Evolutionary conservation across 2,888 invertebrate species (phyloP).

Genomic region (Troides oblongomaculatus): DNA sequence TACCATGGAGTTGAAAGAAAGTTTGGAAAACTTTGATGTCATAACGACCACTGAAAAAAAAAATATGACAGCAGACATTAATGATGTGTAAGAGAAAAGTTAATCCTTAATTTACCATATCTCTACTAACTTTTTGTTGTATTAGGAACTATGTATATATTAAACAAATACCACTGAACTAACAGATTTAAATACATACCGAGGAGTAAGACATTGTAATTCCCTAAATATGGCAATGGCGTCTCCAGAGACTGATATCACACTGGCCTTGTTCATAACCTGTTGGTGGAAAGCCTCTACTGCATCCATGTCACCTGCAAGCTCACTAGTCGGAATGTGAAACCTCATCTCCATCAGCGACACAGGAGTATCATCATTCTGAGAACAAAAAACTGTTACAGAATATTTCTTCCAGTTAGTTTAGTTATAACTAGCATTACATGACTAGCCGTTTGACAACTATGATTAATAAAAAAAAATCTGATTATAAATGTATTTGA

Average conservation of each 20-base stretch:
- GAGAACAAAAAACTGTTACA: constrained; percentile 37
- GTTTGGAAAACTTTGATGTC: constrained; percentile 95
- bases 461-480: too few relatives aligned
- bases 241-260: constrained; percentile 98
- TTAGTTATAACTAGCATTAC: too few relatives aligned
- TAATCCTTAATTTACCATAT: too few relatives aligned
- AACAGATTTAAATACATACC: constrained; percentile 71
- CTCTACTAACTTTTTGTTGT: too few relatives aligned
- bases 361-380: constrained; percentile 99
- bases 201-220: constrained; percentile 98
- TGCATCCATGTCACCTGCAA: constrained; percentile 92
- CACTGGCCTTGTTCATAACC: constrained; percentile 98
- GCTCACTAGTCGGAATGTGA: constrained; percentile 95
- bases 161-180: too few relatives aligned
- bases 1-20: constrained; percentile 87
- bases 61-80: too few relatives aligned
- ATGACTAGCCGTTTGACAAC: too few relatives aligned
- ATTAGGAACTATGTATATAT: too few relatives aligned
- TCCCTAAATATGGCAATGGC: constrained; percentile 98
- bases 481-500: too few relatives aligned
- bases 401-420: too few relatives aligned
- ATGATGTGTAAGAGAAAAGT: too few relatives aligned
- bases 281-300: constrained; percentile 98
- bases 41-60: constrained; percentile 91
- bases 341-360: constrained; percentile 98